Base-by-base conservation (phyloP, 2,888 invertebrate species). In the Lithophane socia region DNA sequence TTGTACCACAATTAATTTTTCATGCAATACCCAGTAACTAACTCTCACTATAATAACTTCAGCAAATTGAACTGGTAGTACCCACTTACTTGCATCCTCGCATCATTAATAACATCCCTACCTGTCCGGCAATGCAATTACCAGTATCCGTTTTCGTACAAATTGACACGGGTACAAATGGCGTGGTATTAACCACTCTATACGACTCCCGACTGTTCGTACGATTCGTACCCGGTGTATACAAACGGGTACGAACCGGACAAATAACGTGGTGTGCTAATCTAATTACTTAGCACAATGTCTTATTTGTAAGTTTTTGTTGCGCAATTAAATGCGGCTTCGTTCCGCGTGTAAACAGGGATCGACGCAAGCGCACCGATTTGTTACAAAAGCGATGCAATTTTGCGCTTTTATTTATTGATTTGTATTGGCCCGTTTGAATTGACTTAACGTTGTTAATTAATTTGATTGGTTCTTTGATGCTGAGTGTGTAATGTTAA, bases 271-370 rank as follows among this genome's bases (percentile, higher is more conserved):
- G 93, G 93, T 94, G 94, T 70, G 94, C 91, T 95, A 95, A 96
- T 95, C 95, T 95, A 95, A 95, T 96, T 95, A 96, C 94, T 95
- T 96, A 95, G 92, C 94, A 91, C 95, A 95, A 96, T 94, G 95
- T 95, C 96, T 96, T 95, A 95, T 94, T 96, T 94, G 94, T 94
- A 92, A 92, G 90, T 92, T 94, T 92, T 94, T 93, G 94, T 95
- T 93, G 92, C 87, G 93, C 94, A 94, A 95, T 94, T 95, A 95
- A 93, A 91, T 87, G 89, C 88, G 87, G 92, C 89, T 92, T 90
- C 91, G 92, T 90, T 92, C 89, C 90, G 90, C 91, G 91, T 93
- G 94, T 93, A 92, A 93, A 93, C 93, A 94, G 89, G 88, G 88
- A 89, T 88, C 87, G 87, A 89, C 85, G 89, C 87, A 66, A 73